Conservation (phyloP, 2,113 vertebrate species). For the Dissostichus mawsoni region DNA sequence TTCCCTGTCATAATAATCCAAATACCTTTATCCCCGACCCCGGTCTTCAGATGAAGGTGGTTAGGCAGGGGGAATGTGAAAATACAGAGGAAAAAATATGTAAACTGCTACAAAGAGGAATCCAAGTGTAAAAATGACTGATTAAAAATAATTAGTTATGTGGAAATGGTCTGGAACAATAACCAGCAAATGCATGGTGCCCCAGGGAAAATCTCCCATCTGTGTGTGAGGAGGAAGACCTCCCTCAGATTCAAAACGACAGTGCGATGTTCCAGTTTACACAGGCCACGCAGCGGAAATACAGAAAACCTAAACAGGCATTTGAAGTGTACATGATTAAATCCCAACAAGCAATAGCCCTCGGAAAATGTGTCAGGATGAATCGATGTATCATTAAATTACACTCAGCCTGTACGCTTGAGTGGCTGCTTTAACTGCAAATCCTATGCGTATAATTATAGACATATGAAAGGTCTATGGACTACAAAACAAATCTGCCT, state of each 20-base stretch:
- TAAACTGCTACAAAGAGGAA: slow-evolving; percentile 50
- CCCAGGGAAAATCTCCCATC: slow-evolving; percentile 73
- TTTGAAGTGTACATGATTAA: slow-evolving; percentile 53
- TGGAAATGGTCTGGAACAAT: slow-evolving; percentile 80
- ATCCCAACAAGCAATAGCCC: slow-evolving; percentile 58
- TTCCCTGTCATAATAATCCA: slow-evolving; percentile 33
- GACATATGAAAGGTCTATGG: slow-evolving; percentile 52
- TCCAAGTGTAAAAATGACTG: slow-evolving; percentile 75
- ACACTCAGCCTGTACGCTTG: slow-evolving; percentile 37
- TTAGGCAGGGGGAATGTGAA: neutral
- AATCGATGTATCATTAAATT: slow-evolving; percentile 70
- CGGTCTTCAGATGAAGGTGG: slow-evolving; percentile 8
- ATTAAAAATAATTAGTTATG: slow-evolving; percentile 78
- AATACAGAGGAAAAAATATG: no score
- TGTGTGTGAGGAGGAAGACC: slow-evolving; percentile 69
- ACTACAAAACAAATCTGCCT: slow-evolving; percentile 35
- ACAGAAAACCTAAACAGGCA: slow-evolving; percentile 52
- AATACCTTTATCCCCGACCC: slow-evolving; percentile 20
- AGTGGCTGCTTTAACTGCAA: slow-evolving; percentile 56
- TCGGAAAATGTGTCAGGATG: slow-evolving; percentile 64
- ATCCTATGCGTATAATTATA: slow-evolving; percentile 61
- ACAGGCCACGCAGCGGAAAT: slow-evolving; percentile 46
- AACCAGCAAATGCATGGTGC: slow-evolving; percentile 73
- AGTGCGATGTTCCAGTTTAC: slow-evolving; percentile 65
- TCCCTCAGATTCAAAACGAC: slow-evolving; percentile 61